These are phyloP conservation scores for Pedionomus torquatus DNA, from an alignment of 2,113 vertebrate species.

Conservation along the genomic window DNA sequence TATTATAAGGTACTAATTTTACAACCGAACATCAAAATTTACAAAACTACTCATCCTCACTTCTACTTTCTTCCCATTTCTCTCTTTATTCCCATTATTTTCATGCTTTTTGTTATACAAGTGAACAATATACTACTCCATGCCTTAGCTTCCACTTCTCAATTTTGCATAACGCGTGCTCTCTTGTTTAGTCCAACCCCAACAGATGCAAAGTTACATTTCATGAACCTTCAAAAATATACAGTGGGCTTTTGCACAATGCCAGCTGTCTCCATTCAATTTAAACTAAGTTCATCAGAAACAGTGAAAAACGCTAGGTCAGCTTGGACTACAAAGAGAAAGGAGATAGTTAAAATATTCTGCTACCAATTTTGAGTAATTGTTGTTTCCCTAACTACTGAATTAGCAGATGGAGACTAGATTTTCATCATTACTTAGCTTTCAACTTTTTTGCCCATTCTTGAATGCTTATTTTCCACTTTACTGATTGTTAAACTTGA, in stretches of 20 bases:
- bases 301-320: neutral
- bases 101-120: neutral
- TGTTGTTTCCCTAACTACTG: neutral
- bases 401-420: neutral
- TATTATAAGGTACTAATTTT: neutral
- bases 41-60: neutral
- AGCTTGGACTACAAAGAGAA: neutral
- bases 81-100: neutral
- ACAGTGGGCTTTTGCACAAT: neutral
- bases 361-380: neutral
- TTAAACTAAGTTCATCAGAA: neutral
- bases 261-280: neutral
- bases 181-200: neutral
- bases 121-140: neutral
- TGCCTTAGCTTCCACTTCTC: neutral
- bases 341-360: neutral
- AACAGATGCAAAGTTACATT: neutral
- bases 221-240: neutral
- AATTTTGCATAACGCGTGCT: neutral
- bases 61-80: neutral
- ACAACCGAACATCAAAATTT: neutral
- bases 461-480: neutral
- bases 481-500: neutral
- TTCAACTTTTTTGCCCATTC: neutral
- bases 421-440: neutral